phyloP scores from a whole-genome alignment of 1,140 invertebrate genomes.

The Aethina tumida region DNA sequence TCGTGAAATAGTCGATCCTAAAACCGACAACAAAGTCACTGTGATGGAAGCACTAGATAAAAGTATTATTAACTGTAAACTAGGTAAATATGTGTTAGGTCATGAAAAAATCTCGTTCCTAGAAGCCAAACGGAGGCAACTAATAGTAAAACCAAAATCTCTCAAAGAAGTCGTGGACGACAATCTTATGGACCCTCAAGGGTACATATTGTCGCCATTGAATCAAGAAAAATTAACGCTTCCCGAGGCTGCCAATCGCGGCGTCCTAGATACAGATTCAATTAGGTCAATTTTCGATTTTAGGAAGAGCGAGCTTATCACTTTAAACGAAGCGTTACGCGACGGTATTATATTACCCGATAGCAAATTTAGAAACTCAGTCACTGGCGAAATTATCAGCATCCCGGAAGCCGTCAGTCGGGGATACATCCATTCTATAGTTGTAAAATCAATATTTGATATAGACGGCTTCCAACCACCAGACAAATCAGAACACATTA shows the following conservation, averaged over 20 bases:
- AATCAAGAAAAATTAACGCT: constrained; percentile 66
- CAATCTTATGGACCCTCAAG: constrained; percentile 67
- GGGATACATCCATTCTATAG: constrained; percentile 79
- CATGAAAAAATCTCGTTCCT: constrained; percentile 69
- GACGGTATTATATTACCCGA: constrained; percentile 66
- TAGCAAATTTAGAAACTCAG: constrained; percentile 60
- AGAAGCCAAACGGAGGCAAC: constrained; percentile 65
- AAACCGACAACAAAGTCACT: constrained; percentile 68
- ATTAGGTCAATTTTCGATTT: constrained; percentile 75
- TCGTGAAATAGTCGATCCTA: constrained; percentile 72
- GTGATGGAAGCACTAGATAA: constrained; percentile 65
- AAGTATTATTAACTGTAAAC: constrained; percentile 67
- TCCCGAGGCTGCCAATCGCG: constrained; percentile 69
- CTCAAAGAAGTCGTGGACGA: constrained; percentile 78
- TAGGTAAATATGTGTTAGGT: constrained; percentile 70
- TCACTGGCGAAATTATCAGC: constrained; percentile 56
- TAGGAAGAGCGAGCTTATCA: constrained; percentile 68
- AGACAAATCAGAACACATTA: constrained; percentile 69
- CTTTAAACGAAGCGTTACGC: constrained; percentile 72
- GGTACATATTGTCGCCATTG: constrained; percentile 69
- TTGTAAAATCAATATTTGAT: constrained; percentile 82
- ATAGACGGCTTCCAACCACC: constrained; percentile 85
- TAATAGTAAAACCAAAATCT: constrained; percentile 82
- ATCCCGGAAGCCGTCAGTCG: constrained; percentile 75
- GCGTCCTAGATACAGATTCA: constrained; percentile 74